Percentiles rank a stretch among this genome's conserved stretches.
These are phyloP conservation scores for Pelecanus crispus DNA, from an alignment of 2,113 vertebrate species.

Conservation along the genomic window DNA sequence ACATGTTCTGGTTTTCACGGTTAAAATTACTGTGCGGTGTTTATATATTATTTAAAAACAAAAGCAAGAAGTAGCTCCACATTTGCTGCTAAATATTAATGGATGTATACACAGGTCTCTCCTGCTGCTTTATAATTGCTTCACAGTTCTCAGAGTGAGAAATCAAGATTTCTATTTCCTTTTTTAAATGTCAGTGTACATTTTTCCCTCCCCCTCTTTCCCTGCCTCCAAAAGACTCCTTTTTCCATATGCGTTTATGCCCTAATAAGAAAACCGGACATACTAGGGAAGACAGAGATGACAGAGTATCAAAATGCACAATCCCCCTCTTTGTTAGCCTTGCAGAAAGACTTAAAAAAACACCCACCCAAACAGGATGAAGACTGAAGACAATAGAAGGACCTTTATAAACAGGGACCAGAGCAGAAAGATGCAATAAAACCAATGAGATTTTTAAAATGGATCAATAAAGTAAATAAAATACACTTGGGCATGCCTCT, in stretches of 20 bases:
- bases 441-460: neutral
- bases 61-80: neutral
- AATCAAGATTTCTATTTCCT: neutral
- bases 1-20: neutral
- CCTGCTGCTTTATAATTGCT: neutral
- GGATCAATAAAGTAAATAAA: neutral
- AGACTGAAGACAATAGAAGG: conserved; percentile 46
- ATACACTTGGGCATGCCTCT: neutral
- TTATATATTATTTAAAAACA: neutral
- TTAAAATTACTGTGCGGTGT: neutral
- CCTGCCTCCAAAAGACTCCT: conserved; percentile 8
- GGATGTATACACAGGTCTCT: neutral
- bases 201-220: neutral
- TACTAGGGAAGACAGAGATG: conserved; percentile 43
- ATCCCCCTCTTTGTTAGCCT: conserved; percentile 52
- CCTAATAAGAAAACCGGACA: conserved; percentile 52
- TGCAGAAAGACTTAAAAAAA: conserved; percentile 40
- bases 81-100: neutral
- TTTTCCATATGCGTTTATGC: conserved; percentile 19
- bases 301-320: conserved; percentile 37
- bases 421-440: neutral
- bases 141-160: neutral
- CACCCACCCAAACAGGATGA: conserved; percentile 5
- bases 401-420: conserved; percentile 23
- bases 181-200: conserved; percentile 12